phyloP scores from a whole-genome alignment of 2,113 vertebrate species.

The Lophochroa leadbeateri region DNA sequence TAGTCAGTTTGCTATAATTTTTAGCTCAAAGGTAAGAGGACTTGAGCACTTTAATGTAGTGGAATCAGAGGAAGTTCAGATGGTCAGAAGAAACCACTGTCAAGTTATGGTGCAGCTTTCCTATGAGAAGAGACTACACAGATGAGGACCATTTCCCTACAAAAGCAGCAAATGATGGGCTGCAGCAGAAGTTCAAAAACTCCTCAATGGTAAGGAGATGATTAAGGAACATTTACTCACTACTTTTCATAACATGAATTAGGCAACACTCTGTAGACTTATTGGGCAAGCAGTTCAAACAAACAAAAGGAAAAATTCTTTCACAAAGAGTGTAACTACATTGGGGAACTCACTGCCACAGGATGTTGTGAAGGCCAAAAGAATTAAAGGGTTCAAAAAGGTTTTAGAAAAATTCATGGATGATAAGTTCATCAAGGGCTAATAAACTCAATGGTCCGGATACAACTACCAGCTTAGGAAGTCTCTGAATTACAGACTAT shows the following conservation, averaged over 20 bases:
- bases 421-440: neutral
- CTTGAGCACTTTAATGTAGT: fast-evolving
- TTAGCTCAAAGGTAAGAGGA: neutral
- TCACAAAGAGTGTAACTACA: neutral
- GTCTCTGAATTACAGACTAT: neutral
- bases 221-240: neutral
- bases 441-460: neutral
- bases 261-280: neutral
- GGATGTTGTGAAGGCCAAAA: neutral
- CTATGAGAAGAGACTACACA: neutral
- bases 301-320: neutral
- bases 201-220: neutral
- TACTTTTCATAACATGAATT: neutral
- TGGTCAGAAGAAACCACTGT: neutral
- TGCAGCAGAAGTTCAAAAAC: neutral
- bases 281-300: neutral
- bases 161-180: neutral
- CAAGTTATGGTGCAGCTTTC: neutral
- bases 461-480: neutral
- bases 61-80: neutral
- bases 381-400: neutral
- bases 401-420: neutral
- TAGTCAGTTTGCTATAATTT: neutral
- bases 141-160: neutral
- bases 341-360: neutral